Evolutionary conservation across 1,140 invertebrate species (phyloP).

Genomic region (Lutraria rhynchaena): DNA sequence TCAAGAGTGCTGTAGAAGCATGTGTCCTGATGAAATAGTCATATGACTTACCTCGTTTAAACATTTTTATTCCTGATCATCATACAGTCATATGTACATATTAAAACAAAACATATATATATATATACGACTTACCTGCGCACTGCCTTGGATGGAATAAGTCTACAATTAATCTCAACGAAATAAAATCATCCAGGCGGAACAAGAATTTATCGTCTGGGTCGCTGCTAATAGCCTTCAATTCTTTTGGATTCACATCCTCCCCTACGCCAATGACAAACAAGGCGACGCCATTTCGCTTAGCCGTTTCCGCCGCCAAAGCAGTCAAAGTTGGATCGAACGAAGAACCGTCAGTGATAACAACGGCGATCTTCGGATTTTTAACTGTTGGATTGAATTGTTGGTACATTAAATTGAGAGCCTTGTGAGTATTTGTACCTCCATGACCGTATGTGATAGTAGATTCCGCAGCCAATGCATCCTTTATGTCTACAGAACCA

Average conservation of each 20-base stretch:
- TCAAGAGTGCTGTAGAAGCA: no score
- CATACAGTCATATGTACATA: no score
- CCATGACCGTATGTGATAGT: conserved; percentile 40
- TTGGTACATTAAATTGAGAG: conserved; percentile 31
- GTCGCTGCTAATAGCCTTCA: conserved; percentile 40
- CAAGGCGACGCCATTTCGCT: conserved; percentile 19
- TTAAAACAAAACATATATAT: no score
- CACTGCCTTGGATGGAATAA: conserved; percentile 36
- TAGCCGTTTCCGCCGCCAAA: conserved; percentile 13
- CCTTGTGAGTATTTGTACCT: conserved; percentile 49
- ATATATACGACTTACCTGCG: no score
- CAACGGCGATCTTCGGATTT: conserved; percentile 43
- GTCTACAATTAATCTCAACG: conserved; percentile 19
- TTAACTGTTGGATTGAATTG: conserved; percentile 8
- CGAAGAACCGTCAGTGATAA: conserved; percentile 50
- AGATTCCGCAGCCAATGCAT: neutral
- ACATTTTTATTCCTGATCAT: no score
- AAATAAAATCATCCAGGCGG: conserved; percentile 3
- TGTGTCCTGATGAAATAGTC: no score
- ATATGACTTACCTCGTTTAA: no score
- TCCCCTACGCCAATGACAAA: conserved; percentile 54
- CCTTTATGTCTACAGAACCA: neutral
- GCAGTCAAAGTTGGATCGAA: conserved; percentile 37
- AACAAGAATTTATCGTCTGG: conserved; percentile 36
- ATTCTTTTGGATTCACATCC: conserved; percentile 42